These are phyloP conservation scores for Siniperca chuatsi DNA, from an alignment of 2,113 vertebrate genomes.

Conservation along the genomic window DNA sequence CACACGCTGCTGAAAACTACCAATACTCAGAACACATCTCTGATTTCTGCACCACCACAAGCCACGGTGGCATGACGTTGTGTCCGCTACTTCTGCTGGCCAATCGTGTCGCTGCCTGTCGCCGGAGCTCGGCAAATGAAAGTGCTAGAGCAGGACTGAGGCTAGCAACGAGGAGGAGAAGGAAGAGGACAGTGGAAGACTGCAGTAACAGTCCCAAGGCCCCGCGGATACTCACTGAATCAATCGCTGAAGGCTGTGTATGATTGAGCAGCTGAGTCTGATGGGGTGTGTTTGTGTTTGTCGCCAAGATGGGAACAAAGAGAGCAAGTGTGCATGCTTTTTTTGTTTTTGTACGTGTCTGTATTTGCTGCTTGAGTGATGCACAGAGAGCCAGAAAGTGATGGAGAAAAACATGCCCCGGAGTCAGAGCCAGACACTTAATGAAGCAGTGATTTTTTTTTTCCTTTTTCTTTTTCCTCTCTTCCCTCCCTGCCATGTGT, in stretches of 20 bases:
- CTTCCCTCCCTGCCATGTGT: constrained; percentile 36
- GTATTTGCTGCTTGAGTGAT: constrained; percentile 57
- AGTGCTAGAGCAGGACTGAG: constrained; percentile 57
- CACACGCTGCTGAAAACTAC: constrained; percentile 44
- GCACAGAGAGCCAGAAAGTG: constrained; percentile 39
- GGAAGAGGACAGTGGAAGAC: constrained; percentile 60
- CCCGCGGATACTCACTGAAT: constrained; percentile 54
- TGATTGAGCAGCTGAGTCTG: constrained; percentile 49
- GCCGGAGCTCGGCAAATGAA: constrained; percentile 68
- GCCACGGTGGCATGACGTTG: constrained; percentile 51
- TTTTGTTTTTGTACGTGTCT: constrained; percentile 29
- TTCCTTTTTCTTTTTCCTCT: constrained; percentile 5
- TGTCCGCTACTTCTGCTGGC: constrained; percentile 59
- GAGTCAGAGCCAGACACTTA: constrained; percentile 63
- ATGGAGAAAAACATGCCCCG: constrained; percentile 52
- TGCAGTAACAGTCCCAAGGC: constrained; percentile 67
- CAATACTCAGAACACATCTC: constrained; percentile 40
- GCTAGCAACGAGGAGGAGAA: constrained; percentile 75
- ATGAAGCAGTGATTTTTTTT: constrained; percentile 55
- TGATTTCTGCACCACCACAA: constrained; percentile 69
- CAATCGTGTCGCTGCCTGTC: constrained; percentile 68
- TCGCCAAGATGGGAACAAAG: constrained; percentile 42
- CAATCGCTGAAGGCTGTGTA: constrained; percentile 51
- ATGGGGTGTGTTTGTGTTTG: constrained; percentile 48
- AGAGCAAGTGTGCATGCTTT: not conserved